Base-by-base conservation (phyloP, 92 coral and sea anemone species). In the Zoanthus sansibaricus region DNA sequence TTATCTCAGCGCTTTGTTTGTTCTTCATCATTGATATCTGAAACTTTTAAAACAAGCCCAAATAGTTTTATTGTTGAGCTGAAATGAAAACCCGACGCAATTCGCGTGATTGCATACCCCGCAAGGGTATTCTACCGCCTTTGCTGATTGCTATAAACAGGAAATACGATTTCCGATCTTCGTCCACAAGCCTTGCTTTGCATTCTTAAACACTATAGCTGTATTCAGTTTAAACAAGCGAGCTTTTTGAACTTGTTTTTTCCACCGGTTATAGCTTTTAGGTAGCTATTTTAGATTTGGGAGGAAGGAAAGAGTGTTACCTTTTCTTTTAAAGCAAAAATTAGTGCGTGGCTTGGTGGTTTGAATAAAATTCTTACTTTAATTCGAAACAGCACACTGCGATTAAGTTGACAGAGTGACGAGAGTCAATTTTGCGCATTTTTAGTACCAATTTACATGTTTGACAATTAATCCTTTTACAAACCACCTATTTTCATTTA, bases 131-230 rank as follows among this genome's bases (percentile, higher is more conserved):
- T 58, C 14, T 3, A 21, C 25, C 20, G 56, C 20, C 59, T 5
- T 48, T 10, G 85, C 37, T 64, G 44, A 25, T 58, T 80, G 56
- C 56, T 20, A 80, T 67, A 46, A 80, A 80, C 85, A 80, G 75
- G 85, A 80, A 80, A 47, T 31, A 68, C 37, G 13, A 14, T 15
- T 62, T 46, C 56, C 85, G 85, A 80, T 74, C 85, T 80, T 80
- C 46, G 85, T 80, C 64, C 85, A 30, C 42, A 14, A 46, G 74
- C 46, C 44, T 46, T 18, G 44, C 75, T 67, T 80, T 44, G 45
- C 46, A 66, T 80, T 80, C n/a, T 1, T 45, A 11, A 62, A 37
- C 84, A 80, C 13, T 68, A 44, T 59, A 20, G 17, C 11, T 9
- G 42, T 44, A 46, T 31, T 80, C 12, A 47, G 56, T 45, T 30